Percentiles rank a stretch among this genome's conserved stretches.
These are phyloP conservation scores for Philonicus albiceps DNA, from an alignment of 2,888 invertebrate genomes.

Conservation along the genomic window DNA sequence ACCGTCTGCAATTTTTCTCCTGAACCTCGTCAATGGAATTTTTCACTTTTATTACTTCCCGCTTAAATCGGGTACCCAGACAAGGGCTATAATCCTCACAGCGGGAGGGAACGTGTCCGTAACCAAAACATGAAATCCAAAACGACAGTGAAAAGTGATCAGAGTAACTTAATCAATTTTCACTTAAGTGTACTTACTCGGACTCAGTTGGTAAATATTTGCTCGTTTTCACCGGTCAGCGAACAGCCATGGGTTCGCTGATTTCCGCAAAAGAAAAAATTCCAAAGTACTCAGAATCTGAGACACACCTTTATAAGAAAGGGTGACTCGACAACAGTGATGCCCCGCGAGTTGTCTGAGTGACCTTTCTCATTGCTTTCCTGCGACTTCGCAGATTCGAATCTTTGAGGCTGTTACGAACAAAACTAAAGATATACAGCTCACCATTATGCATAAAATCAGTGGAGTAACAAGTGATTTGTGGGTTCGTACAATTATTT, in stretches of 20 bases:
- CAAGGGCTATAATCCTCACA: not conserved
- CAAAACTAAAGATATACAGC: not conserved
- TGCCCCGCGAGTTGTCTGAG: not conserved
- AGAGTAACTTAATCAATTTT: not conserved
- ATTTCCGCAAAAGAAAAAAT: not conserved
- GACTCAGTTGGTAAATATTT: not conserved
- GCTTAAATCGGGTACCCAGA: not conserved
- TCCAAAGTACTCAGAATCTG: not conserved
- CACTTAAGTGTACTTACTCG: not conserved
- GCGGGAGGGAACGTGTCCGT: not conserved
- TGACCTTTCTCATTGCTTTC: not conserved
- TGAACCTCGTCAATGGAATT: not conserved
- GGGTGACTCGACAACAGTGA: not conserved
- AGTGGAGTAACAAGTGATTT: not conserved
- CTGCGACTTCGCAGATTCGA: not conserved
- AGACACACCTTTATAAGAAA: not conserved
- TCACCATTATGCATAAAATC: not conserved
- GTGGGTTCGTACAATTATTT: not conserved
- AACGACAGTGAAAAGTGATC: not conserved
- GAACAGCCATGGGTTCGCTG: not conserved
- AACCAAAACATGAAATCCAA: not conserved
- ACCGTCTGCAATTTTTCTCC: not conserved
- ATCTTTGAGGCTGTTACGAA: not conserved
- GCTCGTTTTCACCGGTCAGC: not conserved
- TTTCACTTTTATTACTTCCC: not conserved